Percentiles rank a stretch among this genome's conserved stretches.
These are phyloP conservation scores for Mormoops blainvillei DNA, from an alignment of 2,113 vertebrate species.

Conservation along the genomic window DNA sequence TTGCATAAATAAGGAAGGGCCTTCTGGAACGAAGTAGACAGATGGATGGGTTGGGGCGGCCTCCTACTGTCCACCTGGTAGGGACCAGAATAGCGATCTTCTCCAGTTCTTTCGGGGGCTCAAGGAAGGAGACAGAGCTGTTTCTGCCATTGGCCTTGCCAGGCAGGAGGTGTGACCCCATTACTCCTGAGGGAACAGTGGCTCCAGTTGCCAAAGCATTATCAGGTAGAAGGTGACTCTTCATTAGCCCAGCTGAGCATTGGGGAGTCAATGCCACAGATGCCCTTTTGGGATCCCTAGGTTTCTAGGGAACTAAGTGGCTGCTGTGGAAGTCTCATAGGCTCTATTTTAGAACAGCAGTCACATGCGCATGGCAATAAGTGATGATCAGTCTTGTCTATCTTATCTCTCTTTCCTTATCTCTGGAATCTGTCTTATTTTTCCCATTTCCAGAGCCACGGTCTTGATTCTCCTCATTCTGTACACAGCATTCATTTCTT, in stretches of 20 bases:
- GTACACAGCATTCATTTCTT: background rate
- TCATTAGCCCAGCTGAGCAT: background rate
- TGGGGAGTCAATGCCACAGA: background rate
- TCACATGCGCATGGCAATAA: background rate
- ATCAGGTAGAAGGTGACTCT: background rate
- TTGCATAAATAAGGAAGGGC: background rate
- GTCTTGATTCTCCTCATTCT: background rate
- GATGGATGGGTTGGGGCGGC: too few species aligned
- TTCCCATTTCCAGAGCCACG: background rate
- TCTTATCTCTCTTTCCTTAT: background rate
- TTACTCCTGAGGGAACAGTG: background rate
- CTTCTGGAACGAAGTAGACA: background rate
- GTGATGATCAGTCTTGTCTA: background rate
- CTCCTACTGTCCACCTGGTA: background rate
- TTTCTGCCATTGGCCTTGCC: background rate
- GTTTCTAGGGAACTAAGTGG: background rate
- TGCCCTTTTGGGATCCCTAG: background rate
- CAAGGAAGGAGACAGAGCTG: background rate
- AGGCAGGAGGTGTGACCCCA: background rate
- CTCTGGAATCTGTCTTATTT: background rate
- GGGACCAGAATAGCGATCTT: background rate
- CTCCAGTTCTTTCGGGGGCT: background rate
- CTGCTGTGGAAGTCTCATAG: background rate
- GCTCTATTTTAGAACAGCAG: too few species aligned
- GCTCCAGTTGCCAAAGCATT: background rate